Percentiles rank a stretch among this genome's conserved stretches.
Conservation (phyloP, 2,797 vertebrate species). For the Chanos chanos region DNA sequence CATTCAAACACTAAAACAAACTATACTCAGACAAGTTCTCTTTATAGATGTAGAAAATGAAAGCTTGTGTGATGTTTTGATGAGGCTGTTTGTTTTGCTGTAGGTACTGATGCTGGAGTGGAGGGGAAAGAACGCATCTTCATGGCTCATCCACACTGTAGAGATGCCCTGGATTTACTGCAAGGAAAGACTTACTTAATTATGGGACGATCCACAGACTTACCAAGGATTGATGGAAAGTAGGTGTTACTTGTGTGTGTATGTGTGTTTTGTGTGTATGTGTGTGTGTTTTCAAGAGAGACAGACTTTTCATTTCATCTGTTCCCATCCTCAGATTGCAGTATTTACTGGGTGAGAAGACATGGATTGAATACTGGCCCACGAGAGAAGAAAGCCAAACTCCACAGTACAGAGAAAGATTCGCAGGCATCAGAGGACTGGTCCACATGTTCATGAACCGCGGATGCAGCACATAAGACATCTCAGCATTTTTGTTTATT, state of each 20-base stretch:
- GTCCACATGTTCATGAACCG: background rate
- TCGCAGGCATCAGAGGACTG: background rate
- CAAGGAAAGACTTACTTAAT: constrained; percentile 14
- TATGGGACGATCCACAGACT: constrained; percentile 17
- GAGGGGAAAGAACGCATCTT: background rate
- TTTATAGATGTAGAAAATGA: no score
- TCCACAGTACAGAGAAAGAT: fast-evolving
- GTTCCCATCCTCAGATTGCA: no score
- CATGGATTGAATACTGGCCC: constrained; percentile 32
- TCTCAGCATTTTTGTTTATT: no score
- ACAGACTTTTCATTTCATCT: no score
- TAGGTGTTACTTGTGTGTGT: background rate
- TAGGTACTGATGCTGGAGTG: background rate
- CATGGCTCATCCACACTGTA: constrained; percentile 3
- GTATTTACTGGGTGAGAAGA: constrained; percentile 15
- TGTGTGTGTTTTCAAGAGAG: no score
- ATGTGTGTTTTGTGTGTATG: background rate
- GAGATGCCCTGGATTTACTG: constrained; percentile 3
- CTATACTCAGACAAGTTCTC: no score
- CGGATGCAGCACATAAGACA: constrained; percentile 16
- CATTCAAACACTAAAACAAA: no score
- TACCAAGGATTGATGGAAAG: background rate
- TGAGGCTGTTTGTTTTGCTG: background rate
- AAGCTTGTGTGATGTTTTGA: no score
- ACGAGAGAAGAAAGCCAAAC: background rate